Conservation (phyloP, 2,113 vertebrate genomes). For the Chaetodon auriga region DNA sequence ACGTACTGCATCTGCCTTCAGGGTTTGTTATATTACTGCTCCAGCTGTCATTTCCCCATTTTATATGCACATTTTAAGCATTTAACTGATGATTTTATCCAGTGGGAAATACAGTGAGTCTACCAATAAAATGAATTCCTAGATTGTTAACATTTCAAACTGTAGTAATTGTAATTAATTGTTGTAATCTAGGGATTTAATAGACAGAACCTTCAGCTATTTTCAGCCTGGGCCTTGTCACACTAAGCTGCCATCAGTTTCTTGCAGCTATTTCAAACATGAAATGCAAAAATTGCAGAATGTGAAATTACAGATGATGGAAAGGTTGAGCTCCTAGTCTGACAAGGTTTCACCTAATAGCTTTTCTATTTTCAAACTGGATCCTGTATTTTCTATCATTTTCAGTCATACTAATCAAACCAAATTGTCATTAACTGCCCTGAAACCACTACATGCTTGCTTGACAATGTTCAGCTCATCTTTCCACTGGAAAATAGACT, state of each 20-base stretch:
- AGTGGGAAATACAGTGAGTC: neutral
- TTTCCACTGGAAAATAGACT: neutral
- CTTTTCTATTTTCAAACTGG: neutral
- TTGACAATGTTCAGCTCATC: neutral
- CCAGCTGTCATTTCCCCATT: neutral
- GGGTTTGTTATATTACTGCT: slow-evolving; percentile 4
- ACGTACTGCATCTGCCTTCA: neutral
- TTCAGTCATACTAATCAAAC: neutral
- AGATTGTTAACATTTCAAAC: neutral
- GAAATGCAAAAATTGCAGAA: neutral
- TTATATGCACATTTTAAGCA: slow-evolving; percentile 21
- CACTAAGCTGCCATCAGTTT: neutral
- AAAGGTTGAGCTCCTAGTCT: neutral
- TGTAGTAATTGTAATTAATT: neutral
- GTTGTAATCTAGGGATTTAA: slow-evolving; percentile 5
- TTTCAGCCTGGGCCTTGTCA: neutral
- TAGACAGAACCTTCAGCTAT: neutral
- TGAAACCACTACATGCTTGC: neutral
- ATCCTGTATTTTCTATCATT: neutral
- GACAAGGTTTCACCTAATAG: neutral
- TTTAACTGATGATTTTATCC: neutral
- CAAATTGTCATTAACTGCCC: neutral
- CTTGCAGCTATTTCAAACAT: neutral
- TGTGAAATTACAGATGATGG: neutral
- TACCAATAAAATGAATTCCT: neutral